Base-by-base conservation (phyloP, 2,797 vertebrate species). In the Phoeniculus purpureus region DNA sequence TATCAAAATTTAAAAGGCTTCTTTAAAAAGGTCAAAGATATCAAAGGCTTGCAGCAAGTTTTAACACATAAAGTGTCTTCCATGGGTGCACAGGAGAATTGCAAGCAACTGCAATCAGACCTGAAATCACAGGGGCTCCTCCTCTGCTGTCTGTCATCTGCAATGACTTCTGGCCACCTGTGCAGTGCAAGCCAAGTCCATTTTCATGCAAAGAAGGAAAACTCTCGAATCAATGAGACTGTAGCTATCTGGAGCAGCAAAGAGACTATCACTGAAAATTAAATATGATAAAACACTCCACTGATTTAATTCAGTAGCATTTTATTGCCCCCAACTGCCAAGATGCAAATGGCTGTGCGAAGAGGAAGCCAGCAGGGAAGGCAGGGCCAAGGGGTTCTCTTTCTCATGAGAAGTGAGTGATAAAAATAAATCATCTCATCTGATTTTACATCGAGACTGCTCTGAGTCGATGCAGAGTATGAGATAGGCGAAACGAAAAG, bases 1-100 rank as follows among this genome's bases (percentile, higher is more conserved):
- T 95, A 97, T 97, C 96, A 96, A 96, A 97, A 97, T 97, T 95
- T 97, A 94, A 71, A 79, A 75, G 60, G 32, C 59, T 81, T 56
- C 65, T 81, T 65, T n/a, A 91, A 25, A 92, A 94, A 96, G 97
- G 96, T 97, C 97, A 97, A 91, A 94, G 88, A 95, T 97, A 98
- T 97, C 97, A 97, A 98, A 98, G 96, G 81, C 82, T 84, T 34
- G 45, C 34, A 80, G 82, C 93, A 95, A 95, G 95, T 96, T 95
- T 94, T 93, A 96, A 97, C 96, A 96, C 91, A 97, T 94, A 29
- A 89, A 97, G 92, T 93, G 54, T 92, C 90, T 93, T 85, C 93
- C 37, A n/a, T 40, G 51, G 85, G 85, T 45, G 71, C 91, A 76
- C 29, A 50, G 37, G 76, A 91, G 92, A 81, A 86, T 15, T 94